These are phyloP conservation scores for Amblyornis subalaris DNA, from an alignment of 2,113 vertebrate species.

Conservation along the genomic window DNA sequence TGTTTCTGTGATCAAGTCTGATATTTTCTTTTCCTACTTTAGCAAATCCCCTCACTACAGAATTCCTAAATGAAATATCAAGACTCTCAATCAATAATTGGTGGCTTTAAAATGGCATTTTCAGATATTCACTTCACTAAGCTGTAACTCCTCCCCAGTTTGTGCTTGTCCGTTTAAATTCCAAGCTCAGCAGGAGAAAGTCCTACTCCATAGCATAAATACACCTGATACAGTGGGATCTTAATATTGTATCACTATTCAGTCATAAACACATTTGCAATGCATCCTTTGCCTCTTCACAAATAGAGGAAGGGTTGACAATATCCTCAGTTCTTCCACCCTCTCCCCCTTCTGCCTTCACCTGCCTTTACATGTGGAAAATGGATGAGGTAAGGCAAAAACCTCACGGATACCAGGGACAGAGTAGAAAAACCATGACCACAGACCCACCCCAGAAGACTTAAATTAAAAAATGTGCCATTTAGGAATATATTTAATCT, in stretches of 20 bases:
- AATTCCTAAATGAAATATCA: neutral
- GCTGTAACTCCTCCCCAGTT: neutral
- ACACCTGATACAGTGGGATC: neutral
- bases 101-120: neutral
- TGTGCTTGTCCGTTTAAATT: neutral
- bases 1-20: neutral
- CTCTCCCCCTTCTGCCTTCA: neutral
- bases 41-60: neutral
- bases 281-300: neutral
- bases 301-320: neutral
- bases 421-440: neutral
- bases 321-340: neutral
- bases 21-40: neutral
- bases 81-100: neutral
- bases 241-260: neutral
- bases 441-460: neutral
- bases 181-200: neutral
- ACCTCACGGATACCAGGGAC: neutral
- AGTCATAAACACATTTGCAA: neutral
- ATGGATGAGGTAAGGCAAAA: neutral
- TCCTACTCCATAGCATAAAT: neutral
- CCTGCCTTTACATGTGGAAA: neutral
- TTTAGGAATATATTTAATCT: neutral
- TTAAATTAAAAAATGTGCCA: neutral
- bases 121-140: neutral